Base-by-base conservation (phyloP, 2,888 invertebrate genomes). In the Andrena trimmerana region DNA sequence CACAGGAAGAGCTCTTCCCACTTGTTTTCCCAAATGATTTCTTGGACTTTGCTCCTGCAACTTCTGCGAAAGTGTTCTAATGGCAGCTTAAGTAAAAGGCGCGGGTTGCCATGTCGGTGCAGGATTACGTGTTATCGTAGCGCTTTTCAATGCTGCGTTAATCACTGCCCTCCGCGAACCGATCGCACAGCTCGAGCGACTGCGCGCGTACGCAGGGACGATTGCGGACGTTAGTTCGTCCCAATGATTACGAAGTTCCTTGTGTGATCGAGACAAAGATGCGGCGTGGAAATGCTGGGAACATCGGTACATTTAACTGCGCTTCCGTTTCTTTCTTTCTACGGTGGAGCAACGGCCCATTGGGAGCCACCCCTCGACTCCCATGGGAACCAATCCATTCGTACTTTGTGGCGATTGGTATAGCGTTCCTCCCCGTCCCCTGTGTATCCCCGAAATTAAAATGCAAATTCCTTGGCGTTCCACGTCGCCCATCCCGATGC, bases 381-480 rank as follows among this genome's bases (percentile, higher is more conserved):
- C 79, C 76, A 60, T 42, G 76, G 52, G 76, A 83, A 78, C 76
- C 72, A 79, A 83, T 76, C 76, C 73, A 79, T 79, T 83, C 62
- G 78, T 70, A 67, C 68, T 66, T 81, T 54, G 60, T 16, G 31
- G 20, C 65, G 31, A 36, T 31, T 31, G 59, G 50, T 60, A 36
- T 5, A 20, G 48, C 16, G 63, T 27, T 4, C 52, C 63, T 65
- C 59, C 33, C 59, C 5, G 27, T 68, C 33, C 73, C 13, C 8
- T 59, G 68, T n/a, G 54, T 67, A 63, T 67, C 54, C 62, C 27
- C 62, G 66, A 79, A 79, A 83, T 84, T 78, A 84, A 84, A 83
- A 83, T 69, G 48, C 65, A 48, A 52, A 82, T 74, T 71, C 50
- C 31, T 63, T 10, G 3, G 10, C 8, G 16, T 24, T 60, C n/a